Percentiles rank a stretch among this genome's conserved stretches.
phyloP scores from a whole-genome alignment of 2,797 vertebrate genomes.

The Trachurus trachurus region DNA sequence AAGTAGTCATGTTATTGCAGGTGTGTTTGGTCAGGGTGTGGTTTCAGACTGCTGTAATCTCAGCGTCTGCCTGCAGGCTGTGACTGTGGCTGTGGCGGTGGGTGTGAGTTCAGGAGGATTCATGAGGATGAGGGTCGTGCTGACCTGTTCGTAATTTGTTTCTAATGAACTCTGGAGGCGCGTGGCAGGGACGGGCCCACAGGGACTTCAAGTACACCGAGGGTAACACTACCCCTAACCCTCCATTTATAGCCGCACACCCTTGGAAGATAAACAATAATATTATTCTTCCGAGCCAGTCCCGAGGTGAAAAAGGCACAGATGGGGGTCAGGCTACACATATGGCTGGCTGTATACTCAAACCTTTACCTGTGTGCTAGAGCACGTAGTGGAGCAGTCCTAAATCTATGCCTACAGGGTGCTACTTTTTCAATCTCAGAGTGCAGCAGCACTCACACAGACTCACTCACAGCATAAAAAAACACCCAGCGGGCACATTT shows the following conservation, averaged over 20 bases:
- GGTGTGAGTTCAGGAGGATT: constrained; percentile 33
- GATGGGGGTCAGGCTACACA: constrained; percentile 24
- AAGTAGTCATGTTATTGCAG: constrained; percentile 48
- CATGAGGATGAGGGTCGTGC: constrained; percentile 25
- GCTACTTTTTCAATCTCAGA: constrained; percentile 53
- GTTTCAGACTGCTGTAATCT: constrained; percentile 57
- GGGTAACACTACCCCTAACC: constrained; percentile 53
- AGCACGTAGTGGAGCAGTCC: constrained; percentile 34
- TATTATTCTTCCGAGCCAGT: constrained; percentile 61
- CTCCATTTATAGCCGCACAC: constrained; percentile 41
- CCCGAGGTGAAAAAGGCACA: constrained; percentile 39
- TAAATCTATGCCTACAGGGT: constrained; percentile 63
- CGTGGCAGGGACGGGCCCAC: constrained; percentile 66
- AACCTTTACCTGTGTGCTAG: constrained; percentile 34
- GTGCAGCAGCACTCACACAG: constrained; percentile 42
- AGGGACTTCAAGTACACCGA: constrained; percentile 47
- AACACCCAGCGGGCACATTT: constrained; percentile 57
- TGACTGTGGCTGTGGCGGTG: constrained; percentile 6
- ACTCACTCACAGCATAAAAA: constrained; percentile 53
- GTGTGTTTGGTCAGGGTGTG: constrained; percentile 68
- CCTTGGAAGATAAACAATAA: constrained; percentile 72
- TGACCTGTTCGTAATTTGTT: constrained; percentile 70
- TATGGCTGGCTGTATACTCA: constrained; percentile 12
- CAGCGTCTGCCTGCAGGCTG: constrained; percentile 52
- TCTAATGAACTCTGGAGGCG: constrained; percentile 67